These are phyloP conservation scores for Rhynchotus rufescens DNA, from an alignment of 2,797 vertebrate species.

Conservation along the genomic window DNA sequence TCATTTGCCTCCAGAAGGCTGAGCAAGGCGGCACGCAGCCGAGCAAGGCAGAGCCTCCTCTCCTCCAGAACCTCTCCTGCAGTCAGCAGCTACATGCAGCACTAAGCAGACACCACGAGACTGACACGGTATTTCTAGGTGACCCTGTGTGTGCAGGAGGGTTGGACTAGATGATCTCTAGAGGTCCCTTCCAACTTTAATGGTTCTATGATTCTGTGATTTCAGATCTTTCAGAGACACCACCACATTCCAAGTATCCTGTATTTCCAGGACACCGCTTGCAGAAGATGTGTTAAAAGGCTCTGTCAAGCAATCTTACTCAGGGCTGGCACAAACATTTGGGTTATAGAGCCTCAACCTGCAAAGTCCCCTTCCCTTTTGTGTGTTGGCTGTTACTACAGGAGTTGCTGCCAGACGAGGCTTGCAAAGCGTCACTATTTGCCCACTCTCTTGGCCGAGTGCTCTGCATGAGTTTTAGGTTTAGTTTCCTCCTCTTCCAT, in stretches of 20 bases:
- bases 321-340: background rate
- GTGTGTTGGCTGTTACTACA: background rate
- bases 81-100: background rate
- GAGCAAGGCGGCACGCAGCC: no score
- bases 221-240: background rate
- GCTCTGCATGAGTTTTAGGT: background rate
- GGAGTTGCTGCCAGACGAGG: background rate
- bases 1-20: no score
- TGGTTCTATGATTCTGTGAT: background rate
- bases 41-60: background rate
- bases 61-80: background rate
- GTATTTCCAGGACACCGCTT: background rate
- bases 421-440: background rate
- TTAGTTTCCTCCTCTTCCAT: background rate
- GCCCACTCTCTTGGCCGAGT: background rate
- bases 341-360: background rate
- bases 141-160: no score
- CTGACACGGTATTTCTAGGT: background rate
- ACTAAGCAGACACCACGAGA: conserved; percentile 10
- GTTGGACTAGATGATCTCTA: no score
- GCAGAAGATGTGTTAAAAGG: background rate
- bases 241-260: background rate
- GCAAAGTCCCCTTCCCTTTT: background rate
- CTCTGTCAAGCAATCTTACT: background rate
- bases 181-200: background rate